Conservation (phyloP, 2,888 invertebrate species). For the Tiliacea aurago region DNA sequence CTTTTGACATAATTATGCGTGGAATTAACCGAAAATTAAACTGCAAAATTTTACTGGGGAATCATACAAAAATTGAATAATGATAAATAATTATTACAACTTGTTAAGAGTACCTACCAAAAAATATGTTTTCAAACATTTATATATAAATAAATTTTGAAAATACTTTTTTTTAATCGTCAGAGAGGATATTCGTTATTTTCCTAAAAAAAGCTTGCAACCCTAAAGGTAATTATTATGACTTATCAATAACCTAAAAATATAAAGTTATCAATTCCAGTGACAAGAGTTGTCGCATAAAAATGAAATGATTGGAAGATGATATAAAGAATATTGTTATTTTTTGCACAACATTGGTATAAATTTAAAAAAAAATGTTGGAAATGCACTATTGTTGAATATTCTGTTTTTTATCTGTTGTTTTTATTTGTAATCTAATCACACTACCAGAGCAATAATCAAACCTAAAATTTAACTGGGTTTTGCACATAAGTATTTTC, state of each 20-base stretch:
- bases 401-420: not conserved
- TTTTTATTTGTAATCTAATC: not conserved
- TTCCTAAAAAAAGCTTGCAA: no score
- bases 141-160: no score
- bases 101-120: no score
- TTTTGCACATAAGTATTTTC: not conserved
- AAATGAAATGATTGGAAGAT: not conserved
- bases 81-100: no score
- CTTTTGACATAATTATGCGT: no score
- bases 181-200: no score
- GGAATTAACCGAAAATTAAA: no score
- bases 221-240: not conserved
- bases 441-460: not conserved
- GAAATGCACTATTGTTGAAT: not conserved
- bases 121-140: no score
- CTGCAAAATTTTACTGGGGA: no score
- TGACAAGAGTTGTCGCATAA: not conserved
- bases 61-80: no score
- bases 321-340: not conserved
- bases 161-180: no score
- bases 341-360: not conserved
- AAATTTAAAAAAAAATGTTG: not conserved
- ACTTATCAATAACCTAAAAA: slow-evolving; percentile 6
- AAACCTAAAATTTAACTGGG: not conserved
- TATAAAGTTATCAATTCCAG: not conserved